Evolutionary conservation across 1,140 invertebrate species (phyloP), one percentile per base, ranked within the genome.

Genomic region (Oncopeltus fasciatus): DNA sequence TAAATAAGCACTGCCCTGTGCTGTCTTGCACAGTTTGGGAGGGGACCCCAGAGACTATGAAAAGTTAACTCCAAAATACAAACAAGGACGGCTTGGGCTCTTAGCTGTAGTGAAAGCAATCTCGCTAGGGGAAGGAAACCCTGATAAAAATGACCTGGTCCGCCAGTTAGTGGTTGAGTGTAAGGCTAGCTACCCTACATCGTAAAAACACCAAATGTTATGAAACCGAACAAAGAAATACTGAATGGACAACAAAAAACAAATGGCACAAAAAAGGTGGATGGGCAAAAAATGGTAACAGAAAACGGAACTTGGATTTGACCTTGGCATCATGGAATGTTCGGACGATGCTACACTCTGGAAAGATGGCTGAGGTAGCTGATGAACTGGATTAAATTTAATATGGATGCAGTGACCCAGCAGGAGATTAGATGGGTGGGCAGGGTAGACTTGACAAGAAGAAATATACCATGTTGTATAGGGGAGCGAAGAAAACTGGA

Each of bases 331-430:
- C 62, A 46, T 63, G 62, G 57, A 63, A 63, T 63, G 57, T 63
- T 3, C 20, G 28, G 29, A 63, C 62, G 16, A 44, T 63, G 38
- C 24, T 58, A 20, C 29, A 11, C 4, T 33, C 62, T 20, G 57
- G 62, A 26, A 63, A 56, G 56, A 64, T 64, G 63, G 20, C 46
- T 1, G 63, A 64, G 56, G 53, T 64, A 20, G 63, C 63, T n/a
- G 24, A 33, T 2, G 46, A 64, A 27, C 51, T 64, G 16, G n/a
- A 53, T 24, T 27, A 61, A 64, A 61, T 64, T 29, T 44, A 59
- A 51, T 24, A 58, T 62, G 12, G 51, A 62, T 18, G 18, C 59
- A 5, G 47, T 65, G 20, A 49, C 56, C 12, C 56, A 62, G 14
- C 60, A 62, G 51, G 60, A 62, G 18, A 51, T 65, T 27, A 57